A percentile compares a stretch with the other conserved stretches of the same genome.
Evolutionary conservation across 2,113 vertebrate species (phyloP).

Genomic region (Xenus cinereus): DNA sequence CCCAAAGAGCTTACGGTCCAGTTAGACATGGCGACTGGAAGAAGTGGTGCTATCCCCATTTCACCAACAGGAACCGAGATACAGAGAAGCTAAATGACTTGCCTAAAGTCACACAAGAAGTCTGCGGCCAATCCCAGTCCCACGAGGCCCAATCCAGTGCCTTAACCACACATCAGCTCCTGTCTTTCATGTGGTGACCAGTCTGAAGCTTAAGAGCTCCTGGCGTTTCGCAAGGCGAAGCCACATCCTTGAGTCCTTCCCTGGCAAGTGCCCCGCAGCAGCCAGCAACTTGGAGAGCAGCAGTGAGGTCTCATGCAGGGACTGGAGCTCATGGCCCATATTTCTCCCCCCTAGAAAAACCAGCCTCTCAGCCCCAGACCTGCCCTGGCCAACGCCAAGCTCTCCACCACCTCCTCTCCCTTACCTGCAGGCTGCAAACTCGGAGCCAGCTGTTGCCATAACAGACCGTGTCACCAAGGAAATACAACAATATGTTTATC

Average conservation of each 20-base stretch:
- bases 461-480: slow-evolving; percentile 20
- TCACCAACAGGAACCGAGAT: accelerated
- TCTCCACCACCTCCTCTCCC: not conserved
- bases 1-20: not conserved
- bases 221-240: not conserved
- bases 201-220: not conserved
- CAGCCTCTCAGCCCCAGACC: not conserved
- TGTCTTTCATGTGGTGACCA: not conserved
- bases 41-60: not conserved
- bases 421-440: not conserved
- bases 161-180: not conserved
- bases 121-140: not conserved
- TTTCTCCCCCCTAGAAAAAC: not conserved
- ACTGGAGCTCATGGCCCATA: not conserved
- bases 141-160: not conserved
- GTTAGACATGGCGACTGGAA: accelerated
- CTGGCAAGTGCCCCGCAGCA: not conserved
- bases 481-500: slow-evolving; percentile 1
- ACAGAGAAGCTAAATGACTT: not conserved
- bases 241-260: not conserved
- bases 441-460: slow-evolving; percentile 1
- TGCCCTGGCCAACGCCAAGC: not conserved
- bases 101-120: not conserved
- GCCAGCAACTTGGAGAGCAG: not conserved
- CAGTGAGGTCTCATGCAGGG: not conserved